phyloP scores from a whole-genome alignment of 1,140 invertebrate genomes.

The Eriosoma lanigerum region DNA sequence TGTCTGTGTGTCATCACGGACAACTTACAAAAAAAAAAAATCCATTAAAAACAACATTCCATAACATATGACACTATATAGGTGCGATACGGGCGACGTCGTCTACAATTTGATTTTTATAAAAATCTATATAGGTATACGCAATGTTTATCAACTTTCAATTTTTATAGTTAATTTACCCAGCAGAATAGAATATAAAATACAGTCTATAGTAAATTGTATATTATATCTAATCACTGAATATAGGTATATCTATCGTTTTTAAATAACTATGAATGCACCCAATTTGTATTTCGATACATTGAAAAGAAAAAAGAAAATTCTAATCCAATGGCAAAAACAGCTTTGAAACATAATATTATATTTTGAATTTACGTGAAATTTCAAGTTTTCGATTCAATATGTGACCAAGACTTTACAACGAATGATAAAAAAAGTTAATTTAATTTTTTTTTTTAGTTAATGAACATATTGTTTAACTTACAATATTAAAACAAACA shows the following conservation, averaged over 20 bases:
- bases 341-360: constrained; percentile 12
- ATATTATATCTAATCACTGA: background rate
- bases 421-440: background rate
- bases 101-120: background rate
- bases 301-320: no score
- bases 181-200: no score
- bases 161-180: background rate
- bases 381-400: background rate
- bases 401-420: background rate
- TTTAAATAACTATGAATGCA: no score
- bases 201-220: background rate
- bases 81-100: constrained; percentile 14
- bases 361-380: no score
- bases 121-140: background rate
- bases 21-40: background rate
- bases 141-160: background rate
- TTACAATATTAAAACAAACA: background rate
- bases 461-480: no score
- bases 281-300: no score
- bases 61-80: background rate
- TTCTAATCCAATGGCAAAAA: background rate
- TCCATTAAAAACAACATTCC: constrained; percentile 51
- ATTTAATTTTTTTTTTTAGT: background rate
- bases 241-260: no score
- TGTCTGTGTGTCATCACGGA: constrained; percentile 10